phyloP scores from a whole-genome alignment of 2,113 vertebrate genomes.

The Riparia riparia region DNA sequence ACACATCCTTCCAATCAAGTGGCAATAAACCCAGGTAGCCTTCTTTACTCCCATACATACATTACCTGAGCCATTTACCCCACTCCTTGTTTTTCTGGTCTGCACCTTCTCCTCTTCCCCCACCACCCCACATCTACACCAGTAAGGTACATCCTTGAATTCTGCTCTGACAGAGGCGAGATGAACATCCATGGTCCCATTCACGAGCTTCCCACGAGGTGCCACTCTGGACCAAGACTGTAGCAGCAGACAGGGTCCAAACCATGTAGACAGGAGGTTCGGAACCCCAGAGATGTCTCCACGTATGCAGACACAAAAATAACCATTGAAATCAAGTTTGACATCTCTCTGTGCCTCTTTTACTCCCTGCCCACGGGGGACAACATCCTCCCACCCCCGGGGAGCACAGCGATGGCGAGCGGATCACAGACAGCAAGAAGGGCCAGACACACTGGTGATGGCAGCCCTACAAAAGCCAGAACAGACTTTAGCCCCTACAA shows the following conservation, averaged over 20 bases:
- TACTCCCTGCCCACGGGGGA: background rate
- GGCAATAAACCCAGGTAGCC: background rate
- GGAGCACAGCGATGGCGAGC: rapidly evolving
- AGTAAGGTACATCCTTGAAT: background rate
- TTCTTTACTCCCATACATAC: background rate
- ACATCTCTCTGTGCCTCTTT: background rate
- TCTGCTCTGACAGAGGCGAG: background rate
- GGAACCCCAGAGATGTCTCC: background rate
- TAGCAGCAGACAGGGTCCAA: background rate
- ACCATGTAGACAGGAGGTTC: background rate
- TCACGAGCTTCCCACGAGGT: rapidly evolving
- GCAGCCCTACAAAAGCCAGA: background rate
- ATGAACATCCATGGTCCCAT: background rate
- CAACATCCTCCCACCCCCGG: background rate
- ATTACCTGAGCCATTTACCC: background rate
- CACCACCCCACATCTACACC: background rate
- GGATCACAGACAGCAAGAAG: background rate
- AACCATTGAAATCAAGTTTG: background rate
- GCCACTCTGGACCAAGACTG: background rate
- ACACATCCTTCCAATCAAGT: background rate
- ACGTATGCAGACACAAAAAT: background rate
- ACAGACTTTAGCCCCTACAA: background rate
- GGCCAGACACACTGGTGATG: background rate
- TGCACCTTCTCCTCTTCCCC: background rate
- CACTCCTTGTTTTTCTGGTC: background rate